These are phyloP conservation scores for Ennomos fuscantarius DNA, from an alignment of 2,888 invertebrate genomes.

Conservation along the genomic window DNA sequence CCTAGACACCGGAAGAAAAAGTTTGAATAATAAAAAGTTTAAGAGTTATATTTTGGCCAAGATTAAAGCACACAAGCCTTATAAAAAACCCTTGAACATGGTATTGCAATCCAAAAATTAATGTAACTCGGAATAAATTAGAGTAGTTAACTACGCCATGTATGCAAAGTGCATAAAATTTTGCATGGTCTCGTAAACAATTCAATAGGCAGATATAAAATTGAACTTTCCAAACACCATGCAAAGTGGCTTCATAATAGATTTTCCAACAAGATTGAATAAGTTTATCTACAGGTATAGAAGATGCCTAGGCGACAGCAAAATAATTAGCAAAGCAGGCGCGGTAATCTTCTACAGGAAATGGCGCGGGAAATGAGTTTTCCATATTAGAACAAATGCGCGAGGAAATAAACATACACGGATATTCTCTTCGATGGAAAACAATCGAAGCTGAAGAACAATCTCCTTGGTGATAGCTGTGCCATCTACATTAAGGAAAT, in stretches of 20 bases:
- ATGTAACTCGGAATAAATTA: no score
- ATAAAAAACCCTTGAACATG: no score
- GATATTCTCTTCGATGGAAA: slow-evolving; percentile 70
- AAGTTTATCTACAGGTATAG: slow-evolving; percentile 26
- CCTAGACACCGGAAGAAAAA: background rate
- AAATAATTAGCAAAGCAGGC: slow-evolving; percentile 37
- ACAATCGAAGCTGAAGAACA: slow-evolving; percentile 50
- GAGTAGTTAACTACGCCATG: no score
- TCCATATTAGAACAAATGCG: slow-evolving; percentile 77
- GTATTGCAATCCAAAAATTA: no score
- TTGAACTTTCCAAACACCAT: slow-evolving; percentile 7
- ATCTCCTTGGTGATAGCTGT: slow-evolving; percentile 55
- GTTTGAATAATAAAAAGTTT: no score
- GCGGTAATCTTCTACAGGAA: slow-evolving; percentile 54
- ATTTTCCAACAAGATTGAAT: slow-evolving; percentile 1
- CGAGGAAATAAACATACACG: slow-evolving; percentile 77
- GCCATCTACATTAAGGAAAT: slow-evolving; percentile 46
- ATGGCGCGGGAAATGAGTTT: slow-evolving; percentile 79
- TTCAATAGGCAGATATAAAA: no score
- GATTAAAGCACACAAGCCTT: no score
- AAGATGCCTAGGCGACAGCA: slow-evolving; percentile 42
- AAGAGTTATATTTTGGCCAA: no score
- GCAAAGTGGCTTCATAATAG: slow-evolving; percentile 10
- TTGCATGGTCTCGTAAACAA: no score
- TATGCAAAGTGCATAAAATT: no score